A percentile compares a stretch with the other conserved stretches of the same genome.
These are phyloP conservation scores for Leptopilina drosophilae DNA, from an alignment of 2,888 invertebrate species.

Conservation along the genomic window DNA sequence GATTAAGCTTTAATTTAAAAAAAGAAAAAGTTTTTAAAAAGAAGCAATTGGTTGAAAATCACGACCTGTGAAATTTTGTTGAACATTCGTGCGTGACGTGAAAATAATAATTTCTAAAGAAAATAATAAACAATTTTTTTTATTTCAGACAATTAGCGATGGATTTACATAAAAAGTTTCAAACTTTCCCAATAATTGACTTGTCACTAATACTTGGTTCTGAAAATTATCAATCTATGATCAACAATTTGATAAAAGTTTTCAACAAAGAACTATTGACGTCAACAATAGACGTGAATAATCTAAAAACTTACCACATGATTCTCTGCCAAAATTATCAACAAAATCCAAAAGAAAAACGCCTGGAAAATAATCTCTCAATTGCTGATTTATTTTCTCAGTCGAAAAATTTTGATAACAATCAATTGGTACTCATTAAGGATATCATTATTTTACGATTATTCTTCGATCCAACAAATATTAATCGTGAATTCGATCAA, in stretches of 20 bases:
- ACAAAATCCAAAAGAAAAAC: slow-evolving; percentile 29
- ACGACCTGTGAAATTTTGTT: no score
- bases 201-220: slow-evolving; percentile 53
- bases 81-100: no score
- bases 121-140: no score
- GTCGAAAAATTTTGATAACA: neutral
- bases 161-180: slow-evolving; percentile 66
- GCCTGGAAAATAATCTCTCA: neutral
- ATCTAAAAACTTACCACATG: slow-evolving; percentile 57
- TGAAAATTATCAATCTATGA: slow-evolving; percentile 31
- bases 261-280: slow-evolving; percentile 53
- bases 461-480: slow-evolving; percentile 53
- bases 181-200: slow-evolving; percentile 54
- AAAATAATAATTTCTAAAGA: no score
- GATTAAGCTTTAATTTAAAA: no score
- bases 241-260: slow-evolving; percentile 44
- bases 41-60: no score
- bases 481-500: slow-evolving; percentile 54
- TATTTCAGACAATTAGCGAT: slow-evolving; percentile 51
- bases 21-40: no score
- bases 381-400: neutral
- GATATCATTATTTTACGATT: slow-evolving; percentile 65
- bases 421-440: slow-evolving; percentile 54
- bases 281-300: slow-evolving; percentile 46
- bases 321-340: slow-evolving; percentile 66